Evolutionary conservation across 1,140 invertebrate genomes (phyloP), one percentile per base, ranked within the genome.

Genomic region (Polyergus mexicanus): DNA sequence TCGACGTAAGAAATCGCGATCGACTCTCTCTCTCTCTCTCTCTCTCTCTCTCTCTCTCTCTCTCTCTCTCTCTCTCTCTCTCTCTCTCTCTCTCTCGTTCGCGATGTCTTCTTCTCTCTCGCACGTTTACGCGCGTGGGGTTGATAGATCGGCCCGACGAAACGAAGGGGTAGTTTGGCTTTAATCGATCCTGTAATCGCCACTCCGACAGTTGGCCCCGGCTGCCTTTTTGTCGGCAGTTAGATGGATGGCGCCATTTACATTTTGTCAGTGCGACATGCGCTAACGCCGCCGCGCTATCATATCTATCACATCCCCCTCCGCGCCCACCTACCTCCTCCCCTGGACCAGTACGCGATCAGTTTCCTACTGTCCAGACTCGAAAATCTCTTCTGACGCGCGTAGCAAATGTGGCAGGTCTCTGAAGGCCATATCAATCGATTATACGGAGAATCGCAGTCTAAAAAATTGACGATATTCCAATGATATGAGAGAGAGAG

Each of bases 221-320:
- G 84, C 91, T 91, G 92, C 91, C 94, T 95, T 95, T 95, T 95
- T 95, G 94, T 94, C 92, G 92, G 89, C 91, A 87, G 87, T 92
- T 92, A 95, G 95, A 95, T 95, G 94, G 95, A 95, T 95, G 93
- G 91, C 89, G 94, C 91, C 95, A 95, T 95, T 95, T 95, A 95
- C 95, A 95, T 95, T 95, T 95, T 95, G 95, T 95, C 95, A 95
- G 93, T 92, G 90, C 94, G 94, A 94, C 94, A 94, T 94, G 94
- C 94, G 93, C 91, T 92, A 92, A 85, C 89, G 75, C 86, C 66
- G 81, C 88, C 85, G 91, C 91, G 91, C 91, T 95, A 94, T 94
- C 94, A 94, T 93, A 94, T 94, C 94, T 95, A 95, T 95, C 95
- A 95, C 91, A 90, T 51, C 47, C 44, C 2, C 44, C 41, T 3